A percentile compares a stretch with the other conserved stretches of the same genome.
phyloP scores from a whole-genome alignment of 2,113 vertebrate species.

The Chrysochloris asiatica region DNA sequence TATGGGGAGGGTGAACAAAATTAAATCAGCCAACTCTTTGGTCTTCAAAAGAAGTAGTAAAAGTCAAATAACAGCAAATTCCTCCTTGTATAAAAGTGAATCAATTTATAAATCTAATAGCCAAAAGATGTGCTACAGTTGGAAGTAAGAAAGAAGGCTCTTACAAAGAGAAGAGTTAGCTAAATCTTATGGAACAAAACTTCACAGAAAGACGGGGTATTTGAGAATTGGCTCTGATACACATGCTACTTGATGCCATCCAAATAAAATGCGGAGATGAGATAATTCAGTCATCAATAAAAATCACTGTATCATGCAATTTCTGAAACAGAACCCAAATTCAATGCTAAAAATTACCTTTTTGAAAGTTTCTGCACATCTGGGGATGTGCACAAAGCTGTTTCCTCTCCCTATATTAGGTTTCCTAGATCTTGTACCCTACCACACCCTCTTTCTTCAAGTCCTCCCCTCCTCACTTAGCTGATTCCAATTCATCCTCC shows the following conservation, averaged over 20 bases:
- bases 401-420: not conserved
- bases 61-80: not conserved
- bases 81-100: not conserved
- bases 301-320: not conserved
- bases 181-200: slow-evolving; percentile 5
- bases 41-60: too few relatives aligned
- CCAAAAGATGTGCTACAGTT: not conserved
- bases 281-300: not conserved
- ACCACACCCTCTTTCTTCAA: not conserved
- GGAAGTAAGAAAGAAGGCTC: not conserved
- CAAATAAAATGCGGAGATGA: slow-evolving; percentile 30
- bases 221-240: not conserved
- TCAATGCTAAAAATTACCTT: not conserved
- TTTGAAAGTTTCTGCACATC: not conserved
- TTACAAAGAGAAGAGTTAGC: not conserved
- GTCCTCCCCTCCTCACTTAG: not conserved
- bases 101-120: not conserved
- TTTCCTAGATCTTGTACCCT: not conserved
- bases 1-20: not conserved
- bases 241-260: not conserved
- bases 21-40: not conserved
- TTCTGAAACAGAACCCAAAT: not conserved
- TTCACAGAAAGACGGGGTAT: slow-evolving; percentile 1
- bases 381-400: not conserved
- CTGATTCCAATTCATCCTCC: not conserved